Conservation (phyloP, 2,888 invertebrate genomes). For the Cantharis nigra region DNA sequence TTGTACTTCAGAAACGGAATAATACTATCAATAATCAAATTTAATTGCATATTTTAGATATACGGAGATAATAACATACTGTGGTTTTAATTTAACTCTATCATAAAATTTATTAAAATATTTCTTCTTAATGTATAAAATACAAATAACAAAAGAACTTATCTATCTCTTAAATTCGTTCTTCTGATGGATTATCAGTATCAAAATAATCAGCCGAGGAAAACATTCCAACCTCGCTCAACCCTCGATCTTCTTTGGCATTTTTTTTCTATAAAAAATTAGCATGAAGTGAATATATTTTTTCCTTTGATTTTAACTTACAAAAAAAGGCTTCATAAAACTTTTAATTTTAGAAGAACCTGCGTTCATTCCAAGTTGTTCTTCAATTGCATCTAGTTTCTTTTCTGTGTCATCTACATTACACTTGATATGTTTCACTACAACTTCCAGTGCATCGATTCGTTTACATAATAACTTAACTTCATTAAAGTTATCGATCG, state of each 20-base stretch:
- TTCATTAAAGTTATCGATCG: conserved; percentile 59
- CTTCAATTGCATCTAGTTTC: conserved; percentile 64
- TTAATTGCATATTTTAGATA: too few species aligned
- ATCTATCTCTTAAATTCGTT: not conserved
- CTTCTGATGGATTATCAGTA: not conserved
- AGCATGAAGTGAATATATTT: not conserved
- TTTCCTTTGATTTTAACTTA: conserved; percentile 29
- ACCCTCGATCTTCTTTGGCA: not conserved
- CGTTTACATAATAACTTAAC: conserved; percentile 61
- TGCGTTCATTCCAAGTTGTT: conserved; percentile 63
- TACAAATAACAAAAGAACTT: not conserved
- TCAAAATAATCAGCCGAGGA: not conserved
- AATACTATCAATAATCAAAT: too few species aligned
- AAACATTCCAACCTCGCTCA: not conserved
- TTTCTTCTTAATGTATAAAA: not conserved
- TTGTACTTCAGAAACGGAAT: too few species aligned
- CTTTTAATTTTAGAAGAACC: conserved; percentile 60
- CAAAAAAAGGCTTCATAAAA: conserved; percentile 64
- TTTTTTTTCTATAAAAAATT: not conserved
- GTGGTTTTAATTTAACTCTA: not conserved
- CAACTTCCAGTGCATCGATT: conserved; percentile 60
- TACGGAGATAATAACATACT: too few species aligned
- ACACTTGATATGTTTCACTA: conserved; percentile 61
- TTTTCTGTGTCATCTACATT: conserved; percentile 61
- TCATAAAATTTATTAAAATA: not conserved